Conservation (phyloP, 2,797 vertebrate genomes). For the Diceros bicornis region DNA sequence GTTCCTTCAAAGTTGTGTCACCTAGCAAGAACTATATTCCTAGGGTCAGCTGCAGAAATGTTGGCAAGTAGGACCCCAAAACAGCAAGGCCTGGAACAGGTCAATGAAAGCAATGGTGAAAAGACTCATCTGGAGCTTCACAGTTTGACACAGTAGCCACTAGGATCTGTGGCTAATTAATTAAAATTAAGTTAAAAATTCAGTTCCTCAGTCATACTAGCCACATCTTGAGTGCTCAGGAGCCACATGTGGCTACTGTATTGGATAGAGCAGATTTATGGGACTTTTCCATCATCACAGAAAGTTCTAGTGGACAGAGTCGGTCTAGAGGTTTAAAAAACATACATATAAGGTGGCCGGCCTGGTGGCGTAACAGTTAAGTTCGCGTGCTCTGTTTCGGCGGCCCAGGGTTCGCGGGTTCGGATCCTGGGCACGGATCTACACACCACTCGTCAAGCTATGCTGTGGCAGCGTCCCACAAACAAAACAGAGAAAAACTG, state of each 20-base stretch:
- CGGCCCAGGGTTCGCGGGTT: too few relatives aligned
- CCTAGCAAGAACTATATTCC: not conserved
- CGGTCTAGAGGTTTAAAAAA: not conserved
- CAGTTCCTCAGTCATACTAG: not conserved
- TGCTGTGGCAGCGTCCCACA: too few relatives aligned
- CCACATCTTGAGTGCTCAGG: not conserved
- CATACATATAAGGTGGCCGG: too few relatives aligned
- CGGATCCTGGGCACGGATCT: too few relatives aligned
- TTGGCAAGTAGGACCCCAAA: not conserved
- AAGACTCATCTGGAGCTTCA: not conserved
- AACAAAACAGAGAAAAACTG: too few relatives aligned
- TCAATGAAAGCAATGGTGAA: not conserved
- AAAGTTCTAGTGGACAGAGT: not conserved
- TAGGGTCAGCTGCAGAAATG: not conserved
- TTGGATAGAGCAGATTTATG: not conserved
- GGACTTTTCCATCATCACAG: not conserved
- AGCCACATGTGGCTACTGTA: not conserved
- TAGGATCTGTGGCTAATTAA: not conserved
- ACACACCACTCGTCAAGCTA: too few relatives aligned
- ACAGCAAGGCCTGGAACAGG: fast-evolving
- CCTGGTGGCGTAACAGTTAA: too few relatives aligned
- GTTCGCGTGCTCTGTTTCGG: too few relatives aligned
- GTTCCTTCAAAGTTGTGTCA: not conserved
- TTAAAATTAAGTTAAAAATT: not conserved
- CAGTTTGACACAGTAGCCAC: not conserved